phyloP scores from a whole-genome alignment of 1,140 invertebrate genomes.

The Temnothorax curvispinosus region DNA sequence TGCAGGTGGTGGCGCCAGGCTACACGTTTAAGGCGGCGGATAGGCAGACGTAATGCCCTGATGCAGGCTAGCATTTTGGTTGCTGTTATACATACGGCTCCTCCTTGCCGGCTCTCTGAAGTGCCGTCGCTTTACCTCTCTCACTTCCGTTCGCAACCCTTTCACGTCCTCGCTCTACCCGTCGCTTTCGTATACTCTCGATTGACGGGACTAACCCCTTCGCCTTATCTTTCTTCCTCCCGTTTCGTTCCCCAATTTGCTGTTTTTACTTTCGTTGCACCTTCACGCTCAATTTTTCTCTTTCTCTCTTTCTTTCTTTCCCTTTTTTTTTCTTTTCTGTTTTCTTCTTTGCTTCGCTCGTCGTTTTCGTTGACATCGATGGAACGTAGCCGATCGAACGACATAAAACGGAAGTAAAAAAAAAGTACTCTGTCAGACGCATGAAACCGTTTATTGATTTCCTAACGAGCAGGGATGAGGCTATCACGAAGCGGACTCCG shows the following conservation, averaged over 20 bases:
- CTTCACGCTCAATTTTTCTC: background rate
- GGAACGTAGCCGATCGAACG: slow-evolving; percentile 10
- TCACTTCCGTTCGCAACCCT: background rate
- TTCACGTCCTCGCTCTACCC: background rate
- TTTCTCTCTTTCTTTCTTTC: background rate
- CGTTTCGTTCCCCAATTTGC: background rate
- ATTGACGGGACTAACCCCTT: slow-evolving; percentile 11
- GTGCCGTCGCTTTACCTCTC: background rate
- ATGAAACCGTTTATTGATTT: slow-evolving; percentile 44
- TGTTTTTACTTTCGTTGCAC: background rate
- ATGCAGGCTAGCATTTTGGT: slow-evolving; percentile 66
- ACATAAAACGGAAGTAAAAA: background rate
- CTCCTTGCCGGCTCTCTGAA: background rate
- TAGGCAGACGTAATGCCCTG: slow-evolving; percentile 72
- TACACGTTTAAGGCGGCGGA: slow-evolving; percentile 76
- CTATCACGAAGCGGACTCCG: background rate
- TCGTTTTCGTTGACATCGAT: background rate
- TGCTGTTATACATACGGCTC: slow-evolving; percentile 48
- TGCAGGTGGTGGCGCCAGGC: slow-evolving; percentile 67
- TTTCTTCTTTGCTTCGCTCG: background rate
- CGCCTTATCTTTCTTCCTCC: slow-evolving; percentile 1
- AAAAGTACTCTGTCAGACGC: slow-evolving; percentile 22
- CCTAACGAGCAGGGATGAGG: background rate
- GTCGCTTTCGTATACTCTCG: background rate
- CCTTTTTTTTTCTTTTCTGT: background rate